Evolutionary conservation across 53 echinoderm and acorn worm genomes (phyloP).

Genomic region (Actinopyga echinites): DNA sequence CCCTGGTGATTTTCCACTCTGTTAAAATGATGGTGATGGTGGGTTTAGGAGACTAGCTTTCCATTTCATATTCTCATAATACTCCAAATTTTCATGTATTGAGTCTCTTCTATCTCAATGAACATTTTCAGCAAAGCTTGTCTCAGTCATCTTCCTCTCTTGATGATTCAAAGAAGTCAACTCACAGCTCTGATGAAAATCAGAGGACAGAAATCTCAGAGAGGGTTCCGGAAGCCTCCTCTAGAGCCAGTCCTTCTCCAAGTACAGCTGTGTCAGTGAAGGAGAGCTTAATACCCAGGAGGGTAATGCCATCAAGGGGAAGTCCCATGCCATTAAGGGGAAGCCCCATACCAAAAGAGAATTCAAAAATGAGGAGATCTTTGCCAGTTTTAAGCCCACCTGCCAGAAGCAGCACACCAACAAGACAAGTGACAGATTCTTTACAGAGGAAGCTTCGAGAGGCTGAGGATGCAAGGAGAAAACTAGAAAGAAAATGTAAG

Average conservation of each 20-base stretch:
- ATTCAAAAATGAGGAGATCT: not conserved
- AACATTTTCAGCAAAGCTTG: not conserved
- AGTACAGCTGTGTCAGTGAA: not conserved
- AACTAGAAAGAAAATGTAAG: conserved; percentile 65
- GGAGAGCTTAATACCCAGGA: not conserved
- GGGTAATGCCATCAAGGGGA: not conserved
- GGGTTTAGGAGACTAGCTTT: no score
- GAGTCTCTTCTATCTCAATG: not conserved
- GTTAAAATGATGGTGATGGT: no score
- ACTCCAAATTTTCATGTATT: no score
- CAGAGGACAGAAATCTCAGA: no score
- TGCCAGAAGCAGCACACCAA: conserved; percentile 8
- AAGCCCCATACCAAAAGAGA: conserved; percentile 3
- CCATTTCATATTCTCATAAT: no score
- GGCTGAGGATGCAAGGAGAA: conserved; percentile 63
- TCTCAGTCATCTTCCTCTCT: conserved; percentile 2
- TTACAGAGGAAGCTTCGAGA: conserved; percentile 55
- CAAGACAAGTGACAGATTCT: conserved; percentile 4
- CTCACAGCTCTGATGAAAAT: no score
- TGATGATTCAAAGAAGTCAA: not conserved
- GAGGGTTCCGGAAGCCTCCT: not conserved
- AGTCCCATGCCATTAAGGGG: not conserved
- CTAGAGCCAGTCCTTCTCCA: not conserved
- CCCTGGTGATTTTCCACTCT: no score
- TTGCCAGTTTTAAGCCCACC: conserved; percentile 22